Conservation (phyloP, 2,797 vertebrate genomes). For the Cyclura pinguis region DNA sequence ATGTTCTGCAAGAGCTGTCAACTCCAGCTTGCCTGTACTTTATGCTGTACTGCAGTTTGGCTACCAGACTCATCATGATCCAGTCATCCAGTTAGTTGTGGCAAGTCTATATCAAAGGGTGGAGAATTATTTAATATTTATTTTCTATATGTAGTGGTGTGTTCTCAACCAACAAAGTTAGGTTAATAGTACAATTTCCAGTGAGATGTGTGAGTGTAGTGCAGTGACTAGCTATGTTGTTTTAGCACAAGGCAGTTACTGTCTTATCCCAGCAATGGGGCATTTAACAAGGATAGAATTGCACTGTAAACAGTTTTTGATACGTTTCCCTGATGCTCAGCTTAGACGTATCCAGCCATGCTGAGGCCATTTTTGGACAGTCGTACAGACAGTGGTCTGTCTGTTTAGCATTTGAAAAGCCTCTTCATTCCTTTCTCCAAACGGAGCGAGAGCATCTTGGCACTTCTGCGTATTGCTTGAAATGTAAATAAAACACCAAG, state of each 20-base stretch:
- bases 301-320: not conserved
- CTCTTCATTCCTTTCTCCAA: constrained; percentile 4
- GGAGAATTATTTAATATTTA: not conserved
- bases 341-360: not conserved
- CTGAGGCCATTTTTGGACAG: not conserved
- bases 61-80: not conserved
- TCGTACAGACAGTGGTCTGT: not conserved
- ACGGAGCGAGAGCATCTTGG: not conserved
- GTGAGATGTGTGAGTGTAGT: constrained; percentile 2
- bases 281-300: constrained; percentile 5
- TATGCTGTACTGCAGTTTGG: not conserved
- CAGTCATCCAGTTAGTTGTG: not conserved
- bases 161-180: not conserved
- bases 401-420: constrained; percentile 6
- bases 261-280: not conserved
- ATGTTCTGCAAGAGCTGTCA: not conserved
- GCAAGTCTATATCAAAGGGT: not conserved
- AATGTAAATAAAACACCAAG: constrained; percentile 27
- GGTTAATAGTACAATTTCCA: not conserved
- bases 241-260: not conserved
- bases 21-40: not conserved
- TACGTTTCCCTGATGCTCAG: not conserved
- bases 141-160: not conserved
- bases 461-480: not conserved
- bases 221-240: constrained; percentile 2